Conservation (phyloP, 2,888 invertebrate species). For the Mechanitis mazaeus region DNA sequence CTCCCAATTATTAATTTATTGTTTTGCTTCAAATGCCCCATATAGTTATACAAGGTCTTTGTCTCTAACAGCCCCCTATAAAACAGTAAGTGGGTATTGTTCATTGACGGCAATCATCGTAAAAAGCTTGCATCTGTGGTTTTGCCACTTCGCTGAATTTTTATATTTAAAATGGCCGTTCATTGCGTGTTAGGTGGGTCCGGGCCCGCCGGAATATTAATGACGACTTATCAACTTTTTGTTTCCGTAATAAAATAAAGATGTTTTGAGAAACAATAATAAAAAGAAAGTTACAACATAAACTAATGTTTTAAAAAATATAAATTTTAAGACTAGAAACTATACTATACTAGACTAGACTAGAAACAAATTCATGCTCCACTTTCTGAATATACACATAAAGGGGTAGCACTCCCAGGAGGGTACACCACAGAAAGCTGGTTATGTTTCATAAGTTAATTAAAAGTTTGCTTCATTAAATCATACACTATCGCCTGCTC, state of each 20-base stretch:
- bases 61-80: slow-evolving; percentile 32
- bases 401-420: background rate
- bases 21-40: slow-evolving; percentile 14
- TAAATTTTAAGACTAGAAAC: no score
- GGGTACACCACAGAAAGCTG: background rate
- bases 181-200: slow-evolving; percentile 17
- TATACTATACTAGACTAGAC: no score
- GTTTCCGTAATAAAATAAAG: background rate
- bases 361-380: no score
- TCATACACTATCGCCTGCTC: slow-evolving; percentile 1
- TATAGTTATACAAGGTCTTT: slow-evolving; percentile 24
- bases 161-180: slow-evolving; percentile 18
- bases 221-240: slow-evolving; percentile 7
- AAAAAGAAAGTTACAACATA: background rate
- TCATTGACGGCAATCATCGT: slow-evolving; percentile 58
- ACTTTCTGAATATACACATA: background rate
- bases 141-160: slow-evolving; percentile 35
- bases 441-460: slow-evolving; percentile 10
- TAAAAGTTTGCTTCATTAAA: slow-evolving; percentile 5
- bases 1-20: slow-evolving; percentile 14
- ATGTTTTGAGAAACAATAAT: background rate
- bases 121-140: slow-evolving; percentile 50
- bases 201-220: slow-evolving; percentile 15
- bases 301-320: no score
- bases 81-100: slow-evolving; percentile 59